These are phyloP conservation scores for Drosophila atroscutellata DNA, from an alignment of 2,888 invertebrate genomes.

Conservation along the genomic window DNA sequence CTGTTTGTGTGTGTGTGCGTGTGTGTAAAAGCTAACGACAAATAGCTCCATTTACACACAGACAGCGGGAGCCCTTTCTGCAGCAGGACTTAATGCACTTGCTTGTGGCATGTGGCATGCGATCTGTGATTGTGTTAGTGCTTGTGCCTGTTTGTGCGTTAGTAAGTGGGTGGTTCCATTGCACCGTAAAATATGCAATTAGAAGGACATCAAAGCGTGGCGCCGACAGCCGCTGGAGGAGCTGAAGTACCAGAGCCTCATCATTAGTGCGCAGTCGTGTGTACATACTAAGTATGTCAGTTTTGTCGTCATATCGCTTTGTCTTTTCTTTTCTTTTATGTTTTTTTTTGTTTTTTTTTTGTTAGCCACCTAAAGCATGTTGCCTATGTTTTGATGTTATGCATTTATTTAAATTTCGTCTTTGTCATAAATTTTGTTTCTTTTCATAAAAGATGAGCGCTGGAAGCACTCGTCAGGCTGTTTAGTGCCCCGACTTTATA, in stretches of 20 bases:
- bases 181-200: slow-evolving; percentile 80
- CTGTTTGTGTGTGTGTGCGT: slow-evolving; percentile 12
- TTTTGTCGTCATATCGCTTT: slow-evolving; percentile 26
- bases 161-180: slow-evolving; percentile 55
- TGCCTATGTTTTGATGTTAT: slow-evolving; percentile 35
- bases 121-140: slow-evolving; percentile 1
- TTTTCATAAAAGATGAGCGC: slow-evolving; percentile 58
- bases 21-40: slow-evolving; percentile 52
- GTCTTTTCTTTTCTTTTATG: slow-evolving; percentile 1
- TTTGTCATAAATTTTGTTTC: slow-evolving; percentile 33
- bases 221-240: slow-evolving; percentile 39
- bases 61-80: slow-evolving; percentile 57
- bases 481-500: slow-evolving; percentile 25
- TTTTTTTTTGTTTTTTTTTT: neutral
- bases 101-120: slow-evolving; percentile 19
- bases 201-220: slow-evolving; percentile 75
- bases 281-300: slow-evolving; percentile 29
- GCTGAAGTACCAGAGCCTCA: slow-evolving; percentile 38
- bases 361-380: slow-evolving; percentile 33
- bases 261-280: slow-evolving; percentile 52
- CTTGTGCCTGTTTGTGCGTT: slow-evolving; percentile 22
- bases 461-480: slow-evolving; percentile 25
- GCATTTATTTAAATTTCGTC: slow-evolving; percentile 57
- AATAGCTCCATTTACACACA: slow-evolving; percentile 71
- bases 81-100: slow-evolving; percentile 51